phyloP scores from a whole-genome alignment of 2,888 invertebrate species.

The Megamerina dolium region DNA sequence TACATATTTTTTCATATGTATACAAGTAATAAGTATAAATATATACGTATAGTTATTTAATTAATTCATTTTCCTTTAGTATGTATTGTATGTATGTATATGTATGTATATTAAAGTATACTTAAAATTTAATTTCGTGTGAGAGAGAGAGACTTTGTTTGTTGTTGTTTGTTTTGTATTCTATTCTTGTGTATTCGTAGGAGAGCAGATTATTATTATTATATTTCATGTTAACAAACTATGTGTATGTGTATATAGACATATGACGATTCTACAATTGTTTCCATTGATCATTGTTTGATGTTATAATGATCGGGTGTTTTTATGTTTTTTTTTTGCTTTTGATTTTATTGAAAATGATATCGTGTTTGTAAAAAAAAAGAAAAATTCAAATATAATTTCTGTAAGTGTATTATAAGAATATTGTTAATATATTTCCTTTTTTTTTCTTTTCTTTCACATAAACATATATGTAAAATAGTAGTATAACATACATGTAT shows the following conservation, averaged over 20 bases:
- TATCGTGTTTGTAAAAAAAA: too few species aligned
- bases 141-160: constrained; percentile 22
- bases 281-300: constrained; percentile 8
- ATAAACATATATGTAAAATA: constrained; percentile 23
- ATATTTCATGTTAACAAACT: constrained; percentile 1
- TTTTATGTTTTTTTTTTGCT: constrained; percentile 6
- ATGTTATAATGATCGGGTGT: constrained; percentile 5
- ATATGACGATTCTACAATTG: too few species aligned
- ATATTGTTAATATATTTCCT: constrained; percentile 5
- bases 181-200: constrained; percentile 12
- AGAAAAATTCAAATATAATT: constrained; percentile 15
- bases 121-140: constrained; percentile 16
- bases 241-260: too few species aligned
- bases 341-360: neutral
- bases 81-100: constrained; percentile 6
- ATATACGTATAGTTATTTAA: constrained; percentile 6
- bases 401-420: constrained; percentile 10
- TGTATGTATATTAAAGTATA: too few species aligned
- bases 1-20: constrained; percentile 9
- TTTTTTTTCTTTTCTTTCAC: constrained; percentile 19
- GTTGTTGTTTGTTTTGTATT: constrained; percentile 3
- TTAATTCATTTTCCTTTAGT: constrained; percentile 14
- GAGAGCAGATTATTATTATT: constrained; percentile 21
- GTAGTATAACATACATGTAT: constrained; percentile 16
- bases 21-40: constrained; percentile 9